Evolutionary conservation across 2,888 invertebrate genomes (phyloP).

Genomic region (Phasia obesa): DNA sequence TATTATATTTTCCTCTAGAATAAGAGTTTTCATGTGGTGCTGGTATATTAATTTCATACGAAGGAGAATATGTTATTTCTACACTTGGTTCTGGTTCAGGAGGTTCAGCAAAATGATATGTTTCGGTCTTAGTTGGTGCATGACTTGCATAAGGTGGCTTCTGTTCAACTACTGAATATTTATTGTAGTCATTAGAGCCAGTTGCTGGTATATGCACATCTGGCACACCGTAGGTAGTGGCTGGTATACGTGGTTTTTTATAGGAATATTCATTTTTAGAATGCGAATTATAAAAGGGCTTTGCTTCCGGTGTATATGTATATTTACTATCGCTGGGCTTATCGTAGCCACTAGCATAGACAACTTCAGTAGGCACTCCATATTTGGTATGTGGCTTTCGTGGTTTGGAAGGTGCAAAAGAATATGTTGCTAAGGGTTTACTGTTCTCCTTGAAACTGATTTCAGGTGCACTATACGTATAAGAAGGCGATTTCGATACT

Average conservation of each 20-base stretch:
- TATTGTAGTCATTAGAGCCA: conserved; percentile 64
- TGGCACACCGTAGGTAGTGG: conserved; percentile 74
- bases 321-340: conserved; percentile 40
- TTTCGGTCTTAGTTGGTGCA: conserved; percentile 66
- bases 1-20: conserved; percentile 43
- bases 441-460: conserved; percentile 28
- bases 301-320: conserved; percentile 58
- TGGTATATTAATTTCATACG: conserved; percentile 77
- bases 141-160: conserved; percentile 76
- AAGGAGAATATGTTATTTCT: conserved; percentile 78
- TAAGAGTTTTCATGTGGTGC: conserved; percentile 70
- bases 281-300: conserved; percentile 31
- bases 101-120: conserved; percentile 78
- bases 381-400: conserved; percentile 71
- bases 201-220: conserved; percentile 59
- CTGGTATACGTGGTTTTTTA: conserved; percentile 66
- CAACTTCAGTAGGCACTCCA: conserved; percentile 72
- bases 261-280: conserved; percentile 42
- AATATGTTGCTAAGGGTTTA: conserved; percentile 44
- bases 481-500: conserved; percentile 45
- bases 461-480: conserved; percentile 51
- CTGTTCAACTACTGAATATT: conserved; percentile 76
- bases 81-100: conserved; percentile 73
- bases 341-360: conserved; percentile 53
- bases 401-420: conserved; percentile 21